A percentile compares a stretch with the other conserved stretches of the same genome.
Conservation (phyloP, 2,797 vertebrate species). For the Clarias pachynema region DNA sequence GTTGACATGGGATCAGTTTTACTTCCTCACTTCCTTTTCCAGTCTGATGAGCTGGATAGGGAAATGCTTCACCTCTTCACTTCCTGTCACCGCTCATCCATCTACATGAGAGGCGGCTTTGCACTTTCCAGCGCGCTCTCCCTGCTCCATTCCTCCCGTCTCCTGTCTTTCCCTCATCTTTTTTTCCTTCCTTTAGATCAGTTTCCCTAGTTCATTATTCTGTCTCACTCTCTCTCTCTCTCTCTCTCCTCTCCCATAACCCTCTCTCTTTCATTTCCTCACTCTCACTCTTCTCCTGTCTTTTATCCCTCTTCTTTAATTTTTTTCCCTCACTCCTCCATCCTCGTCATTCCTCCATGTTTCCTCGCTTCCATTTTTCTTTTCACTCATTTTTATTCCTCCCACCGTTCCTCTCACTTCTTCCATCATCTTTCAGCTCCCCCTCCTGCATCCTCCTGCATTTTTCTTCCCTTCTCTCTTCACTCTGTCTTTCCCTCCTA, state of each 20-base stretch:
- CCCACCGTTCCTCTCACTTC: conserved; percentile 6
- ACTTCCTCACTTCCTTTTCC: conserved; percentile 17
- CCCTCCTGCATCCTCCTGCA: not conserved
- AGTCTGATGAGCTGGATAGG: conserved; percentile 21
- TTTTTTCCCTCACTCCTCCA: not conserved
- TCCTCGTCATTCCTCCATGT: not conserved
- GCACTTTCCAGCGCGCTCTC: not conserved
- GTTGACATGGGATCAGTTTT: conserved; percentile 12
- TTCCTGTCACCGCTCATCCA: conserved; percentile 26
- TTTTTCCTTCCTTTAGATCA: not conserved
- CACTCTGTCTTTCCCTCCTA: not conserved
- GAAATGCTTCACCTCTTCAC: conserved; percentile 19
- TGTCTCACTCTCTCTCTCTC: not conserved
- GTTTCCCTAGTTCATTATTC: not conserved
- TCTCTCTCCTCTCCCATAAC: not conserved
- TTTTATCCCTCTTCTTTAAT: not conserved
- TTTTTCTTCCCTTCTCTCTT: not conserved
- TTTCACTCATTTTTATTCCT: not conserved
- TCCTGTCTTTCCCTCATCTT: not conserved
- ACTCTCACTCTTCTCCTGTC: too few relatives aligned
- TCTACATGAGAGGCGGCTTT: conserved; percentile 13
- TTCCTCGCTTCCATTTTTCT: not conserved
- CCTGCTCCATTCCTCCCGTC: not conserved
- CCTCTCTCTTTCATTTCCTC: not conserved
- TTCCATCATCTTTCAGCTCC: not conserved